Evolutionary conservation across 2,113 vertebrate genomes (phyloP).

Genomic region (Scopus umbretta): DNA sequence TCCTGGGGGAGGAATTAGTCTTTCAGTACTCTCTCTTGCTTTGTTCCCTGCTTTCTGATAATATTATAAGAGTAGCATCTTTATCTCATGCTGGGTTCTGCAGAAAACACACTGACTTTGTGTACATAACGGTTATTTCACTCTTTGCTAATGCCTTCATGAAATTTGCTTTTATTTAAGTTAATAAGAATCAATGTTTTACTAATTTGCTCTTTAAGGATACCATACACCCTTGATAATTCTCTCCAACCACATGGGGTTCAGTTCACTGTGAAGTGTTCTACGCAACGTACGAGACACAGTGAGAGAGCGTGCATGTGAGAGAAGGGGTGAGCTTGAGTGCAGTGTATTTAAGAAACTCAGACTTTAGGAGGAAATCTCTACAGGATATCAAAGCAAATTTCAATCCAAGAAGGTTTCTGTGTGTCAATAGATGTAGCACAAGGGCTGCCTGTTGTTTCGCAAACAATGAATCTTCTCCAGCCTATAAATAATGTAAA

Average conservation of each 20-base stretch:
- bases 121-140: not conserved
- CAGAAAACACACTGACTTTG: not conserved
- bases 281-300: fast-evolving
- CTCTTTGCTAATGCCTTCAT: not conserved
- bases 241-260: not conserved
- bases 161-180: slow-evolving; percentile 7
- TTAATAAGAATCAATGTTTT: slow-evolving; percentile 14
- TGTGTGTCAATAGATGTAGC: not conserved
- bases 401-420: slow-evolving; percentile 16
- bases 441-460: slow-evolving; percentile 35
- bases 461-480: slow-evolving; percentile 54
- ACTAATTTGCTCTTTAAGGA: slow-evolving; percentile 27
- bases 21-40: not conserved
- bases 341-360: not conserved
- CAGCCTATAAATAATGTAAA: slow-evolving; percentile 62
- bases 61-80: not conserved
- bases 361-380: not conserved
- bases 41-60: not conserved
- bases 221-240: not conserved
- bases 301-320: not conserved
- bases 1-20: not conserved
- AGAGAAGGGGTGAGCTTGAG: not conserved
- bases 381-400: slow-evolving; percentile 23
- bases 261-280: not conserved
- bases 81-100: not conserved